Evolutionary conservation across 2,797 vertebrate genomes (phyloP), one percentile per base, ranked within the genome.

Genomic region (Pseudochaenichthys georgianus): DNA sequence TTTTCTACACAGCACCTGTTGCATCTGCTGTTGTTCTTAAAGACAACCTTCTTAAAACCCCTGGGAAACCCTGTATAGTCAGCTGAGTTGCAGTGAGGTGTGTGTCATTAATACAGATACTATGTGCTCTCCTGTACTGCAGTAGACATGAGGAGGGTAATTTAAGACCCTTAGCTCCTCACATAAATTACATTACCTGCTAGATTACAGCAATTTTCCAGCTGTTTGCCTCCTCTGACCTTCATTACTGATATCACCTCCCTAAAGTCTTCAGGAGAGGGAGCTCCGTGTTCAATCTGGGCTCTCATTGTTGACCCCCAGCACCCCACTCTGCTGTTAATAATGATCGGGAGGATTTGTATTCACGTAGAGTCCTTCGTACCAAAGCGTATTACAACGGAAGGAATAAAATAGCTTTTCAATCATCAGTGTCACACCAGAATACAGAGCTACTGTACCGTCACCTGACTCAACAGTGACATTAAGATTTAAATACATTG

Each of bases 191-290:
- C 83, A 93, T 91, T 91, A 92, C 88, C 84, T 90, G 85, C 89
- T 87, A 79, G 61, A 93, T 93, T 91, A 89, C 90, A 86, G 82
- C 84, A 79, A 89, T 92, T 93, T 91, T 88, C 86, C 89, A 89
- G 83, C 88, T 87, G 81, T 89, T 92, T 78, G 84, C 89, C 89
- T 93, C 79, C 67, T 67, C 78, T 84, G 89, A 91, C 91, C 90
- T 92, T 91, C 88, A 87, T 87, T 77, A 83, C 78, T 47, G 84
- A 87, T 80, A 66, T 52, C 75, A 53, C 75, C 64, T 87, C 81
- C 76, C 86, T 23, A 10, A 83, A 80, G 80, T 81, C 83, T 79
- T 54, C 52, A 74, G 62, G 34, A 82, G 83, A 66, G 63, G 43
- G 70, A 48, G 77, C 86, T 65, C 62, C 52, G 12, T 75, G 76